Conservation (phyloP, 2,888 invertebrate genomes). For the Shargacucullia verbasci region DNA sequence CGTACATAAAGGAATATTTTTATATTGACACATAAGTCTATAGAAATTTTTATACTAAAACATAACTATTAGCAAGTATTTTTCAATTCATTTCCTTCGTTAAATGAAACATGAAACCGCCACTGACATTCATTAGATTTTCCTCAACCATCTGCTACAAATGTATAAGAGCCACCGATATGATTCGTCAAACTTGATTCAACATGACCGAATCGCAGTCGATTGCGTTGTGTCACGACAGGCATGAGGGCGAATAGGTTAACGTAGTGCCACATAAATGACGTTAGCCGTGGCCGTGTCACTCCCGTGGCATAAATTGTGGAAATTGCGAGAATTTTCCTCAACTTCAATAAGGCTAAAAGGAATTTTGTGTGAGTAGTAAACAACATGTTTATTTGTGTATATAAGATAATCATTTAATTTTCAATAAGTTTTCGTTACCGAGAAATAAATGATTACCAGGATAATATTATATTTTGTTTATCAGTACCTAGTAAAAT, state of each 20-base stretch:
- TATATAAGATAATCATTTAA: too few species aligned
- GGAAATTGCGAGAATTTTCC: constrained; percentile 15
- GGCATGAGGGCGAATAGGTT: constrained; percentile 26
- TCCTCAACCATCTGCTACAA: background rate
- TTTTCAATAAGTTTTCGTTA: too few species aligned
- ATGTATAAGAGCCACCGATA: constrained; percentile 6
- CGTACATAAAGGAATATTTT: too few species aligned
- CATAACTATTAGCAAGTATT: too few species aligned
- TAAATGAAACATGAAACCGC: too few species aligned
- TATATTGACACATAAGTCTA: too few species aligned
- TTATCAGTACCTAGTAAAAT: too few species aligned
- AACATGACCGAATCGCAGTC: constrained; percentile 21
- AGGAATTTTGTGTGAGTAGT: background rate
- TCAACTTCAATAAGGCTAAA: background rate
- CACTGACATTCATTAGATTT: background rate
- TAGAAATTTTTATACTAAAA: too few species aligned
- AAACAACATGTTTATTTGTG: background rate
- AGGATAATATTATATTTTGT: too few species aligned
- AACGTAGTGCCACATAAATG: constrained; percentile 23
- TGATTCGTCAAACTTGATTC: constrained; percentile 24
- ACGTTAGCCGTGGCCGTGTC: constrained; percentile 27
- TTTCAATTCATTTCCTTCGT: too few species aligned
- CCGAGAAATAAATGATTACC: too few species aligned
- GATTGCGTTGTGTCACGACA: constrained; percentile 28
- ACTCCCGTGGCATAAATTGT: constrained; percentile 8